Base-by-base conservation (phyloP, 2,888 invertebrate genomes). In the Lydus trimaculatus region DNA sequence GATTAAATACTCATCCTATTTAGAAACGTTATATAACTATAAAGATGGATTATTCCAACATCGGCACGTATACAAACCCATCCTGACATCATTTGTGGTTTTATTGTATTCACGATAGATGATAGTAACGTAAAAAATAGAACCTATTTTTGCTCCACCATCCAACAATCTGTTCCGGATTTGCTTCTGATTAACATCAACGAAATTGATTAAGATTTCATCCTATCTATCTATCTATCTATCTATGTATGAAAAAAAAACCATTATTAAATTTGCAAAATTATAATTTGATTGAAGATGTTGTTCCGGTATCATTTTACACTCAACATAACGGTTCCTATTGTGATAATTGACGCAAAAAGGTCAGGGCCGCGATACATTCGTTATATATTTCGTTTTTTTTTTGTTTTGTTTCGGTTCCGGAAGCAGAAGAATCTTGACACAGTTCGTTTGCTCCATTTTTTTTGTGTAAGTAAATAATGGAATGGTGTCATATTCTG, bases 381-480 rank as follows among this genome's bases (percentile, higher is more conserved):
- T 25, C 23, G 23, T 52, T 43, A 17, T 43, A 33, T 33, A 33
- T 6, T 6, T 25, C n/a, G n/a, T 56, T 56, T 25, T 56, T 2
- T 4, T 28, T 13, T 11, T 6, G 5, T 28, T 56, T 56, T 56
- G 28, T 56, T 25, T 56, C 13, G 56, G 25, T 2, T 76, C 74
- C 71, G 72, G 72, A 76, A 73, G 74, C 56, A 77, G 76, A 77
- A 79, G 83, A 82, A 84, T 84, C 84, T 85, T 84, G 84, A 84
- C 84, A 85, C 85, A 84, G 84, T 85, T 85, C 84, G 85, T 84
- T 84, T 84, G 84, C 83, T 84, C 83, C 81, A 83, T 82, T 84
- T 84, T 83, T 82, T 82, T 79, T 79, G 77, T 77, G 75, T 70
- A 73, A 71, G 75, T 76, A 81, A 83, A 83, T 83, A 85, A 85